phyloP scores from a whole-genome alignment of 1,140 invertebrate species.

The Cotesia typhae region DNA sequence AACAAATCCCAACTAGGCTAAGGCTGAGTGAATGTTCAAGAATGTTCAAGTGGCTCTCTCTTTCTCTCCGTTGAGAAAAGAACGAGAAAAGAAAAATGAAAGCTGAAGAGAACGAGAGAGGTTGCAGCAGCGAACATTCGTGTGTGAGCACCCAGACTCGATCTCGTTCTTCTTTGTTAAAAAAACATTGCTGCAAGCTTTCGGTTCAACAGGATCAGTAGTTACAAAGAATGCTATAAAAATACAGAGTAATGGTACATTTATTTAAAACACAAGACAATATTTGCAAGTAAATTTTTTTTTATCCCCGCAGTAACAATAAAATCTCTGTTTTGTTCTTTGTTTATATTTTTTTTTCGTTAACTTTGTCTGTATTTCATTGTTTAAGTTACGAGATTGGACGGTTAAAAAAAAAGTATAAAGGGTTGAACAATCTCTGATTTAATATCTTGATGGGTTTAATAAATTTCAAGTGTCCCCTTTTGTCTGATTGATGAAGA shows the following conservation, averaged over 20 bases:
- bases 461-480: constrained; percentile 10
- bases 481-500: constrained; percentile 14
- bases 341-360: background rate
- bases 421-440: constrained; percentile 5
- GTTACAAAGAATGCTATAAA: constrained; percentile 4
- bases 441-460: constrained; percentile 8
- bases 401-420: background rate
- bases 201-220: constrained; percentile 10
- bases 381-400: background rate
- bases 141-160: constrained; percentile 9
- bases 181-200: constrained; percentile 17
- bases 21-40: background rate
- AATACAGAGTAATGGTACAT: constrained; percentile 15
- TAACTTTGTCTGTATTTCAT: no score
- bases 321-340: background rate
- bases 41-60: background rate
- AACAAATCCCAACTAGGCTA: constrained; percentile 38
- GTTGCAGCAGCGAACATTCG: background rate
- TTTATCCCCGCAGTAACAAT: background rate
- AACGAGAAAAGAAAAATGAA: no score
- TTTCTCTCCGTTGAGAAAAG: constrained; percentile 4
- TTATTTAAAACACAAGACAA: constrained; percentile 8
- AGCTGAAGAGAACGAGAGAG: background rate
- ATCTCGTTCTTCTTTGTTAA: constrained; percentile 12
- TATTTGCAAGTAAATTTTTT: background rate